Conservation (phyloP, 2,113 vertebrate genomes). For the Halcyon senegalensis region DNA sequence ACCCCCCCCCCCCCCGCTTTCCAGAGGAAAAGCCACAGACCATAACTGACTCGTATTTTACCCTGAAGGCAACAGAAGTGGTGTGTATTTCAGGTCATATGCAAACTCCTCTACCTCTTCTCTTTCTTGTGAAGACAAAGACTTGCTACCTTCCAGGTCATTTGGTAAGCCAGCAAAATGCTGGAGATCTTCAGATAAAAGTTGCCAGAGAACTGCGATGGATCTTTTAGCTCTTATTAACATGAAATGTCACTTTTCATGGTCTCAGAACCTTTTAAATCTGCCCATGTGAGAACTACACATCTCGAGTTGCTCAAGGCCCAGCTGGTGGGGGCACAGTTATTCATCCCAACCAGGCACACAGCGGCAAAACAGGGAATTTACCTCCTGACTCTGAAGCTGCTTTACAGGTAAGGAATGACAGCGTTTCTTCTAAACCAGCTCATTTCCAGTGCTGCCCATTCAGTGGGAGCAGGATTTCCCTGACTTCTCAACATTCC, state of each 20-base stretch:
- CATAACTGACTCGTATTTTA: not conserved
- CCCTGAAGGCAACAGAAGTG: not conserved
- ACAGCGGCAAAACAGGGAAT: not conserved
- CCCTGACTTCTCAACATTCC: not conserved
- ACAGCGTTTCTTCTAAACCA: not conserved
- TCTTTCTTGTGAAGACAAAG: not conserved
- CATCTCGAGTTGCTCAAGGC: not conserved
- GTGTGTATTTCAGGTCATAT: not conserved
- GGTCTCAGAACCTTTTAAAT: not conserved
- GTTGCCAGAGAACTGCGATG: not conserved
- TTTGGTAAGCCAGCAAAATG: not conserved
- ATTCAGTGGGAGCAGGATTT: not conserved
- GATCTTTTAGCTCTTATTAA: not conserved
- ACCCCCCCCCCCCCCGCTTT: not conserved
- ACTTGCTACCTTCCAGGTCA: not conserved
- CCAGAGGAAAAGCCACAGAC: not conserved
- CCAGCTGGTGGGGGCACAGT: not conserved
- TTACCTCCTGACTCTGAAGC: not conserved
- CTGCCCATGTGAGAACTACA: not conserved
- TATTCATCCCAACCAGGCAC: not conserved
- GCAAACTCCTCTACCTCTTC: not conserved
- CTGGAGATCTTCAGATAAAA: not conserved
- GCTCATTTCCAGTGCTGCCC: not conserved
- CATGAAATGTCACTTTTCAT: accelerated
- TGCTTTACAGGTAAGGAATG: not conserved